A percentile compares a stretch with the other conserved stretches of the same genome.
These are phyloP conservation scores for Monochamus saltuarius DNA, from an alignment of 1,140 invertebrate species.

Conservation along the genomic window DNA sequence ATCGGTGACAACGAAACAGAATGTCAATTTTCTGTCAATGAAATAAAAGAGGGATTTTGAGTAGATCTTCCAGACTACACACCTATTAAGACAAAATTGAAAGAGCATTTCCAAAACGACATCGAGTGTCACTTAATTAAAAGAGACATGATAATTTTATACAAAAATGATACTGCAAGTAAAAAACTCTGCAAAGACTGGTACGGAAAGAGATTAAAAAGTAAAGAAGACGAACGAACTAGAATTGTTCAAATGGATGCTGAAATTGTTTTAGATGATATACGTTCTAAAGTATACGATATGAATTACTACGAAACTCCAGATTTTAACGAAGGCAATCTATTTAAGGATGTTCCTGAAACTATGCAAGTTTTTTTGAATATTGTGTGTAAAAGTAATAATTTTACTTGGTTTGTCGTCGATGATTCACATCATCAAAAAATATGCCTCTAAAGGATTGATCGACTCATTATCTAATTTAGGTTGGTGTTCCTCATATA, in stretches of 20 bases:
- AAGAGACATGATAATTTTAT: too few species aligned
- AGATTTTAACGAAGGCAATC: constrained; percentile 1
- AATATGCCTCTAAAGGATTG: constrained; percentile 18
- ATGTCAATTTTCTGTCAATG: too few species aligned
- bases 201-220: constrained; percentile 13
- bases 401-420: constrained; percentile 23
- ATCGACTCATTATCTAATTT: constrained; percentile 22
- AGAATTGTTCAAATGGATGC: constrained; percentile 14
- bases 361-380: neutral
- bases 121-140: too few species aligned
- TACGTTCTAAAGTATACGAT: neutral
- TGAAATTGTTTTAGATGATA: constrained; percentile 2
- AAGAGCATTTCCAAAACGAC: too few species aligned
- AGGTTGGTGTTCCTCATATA: constrained; percentile 18
- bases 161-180: too few species aligned
- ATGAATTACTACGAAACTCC: neutral
- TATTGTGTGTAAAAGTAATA: constrained; percentile 15
- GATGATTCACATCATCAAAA: constrained; percentile 21
- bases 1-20: too few species aligned
- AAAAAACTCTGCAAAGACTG: constrained; percentile 15
- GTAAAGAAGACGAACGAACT: neutral
- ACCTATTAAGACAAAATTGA: too few species aligned
- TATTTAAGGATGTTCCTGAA: constrained; percentile 10
- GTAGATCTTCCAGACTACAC: too few species aligned
- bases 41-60: too few species aligned